Evolutionary conservation across 2,888 invertebrate species (phyloP), one percentile per base, ranked within the genome.

Genomic region (Melieria omissa): DNA sequence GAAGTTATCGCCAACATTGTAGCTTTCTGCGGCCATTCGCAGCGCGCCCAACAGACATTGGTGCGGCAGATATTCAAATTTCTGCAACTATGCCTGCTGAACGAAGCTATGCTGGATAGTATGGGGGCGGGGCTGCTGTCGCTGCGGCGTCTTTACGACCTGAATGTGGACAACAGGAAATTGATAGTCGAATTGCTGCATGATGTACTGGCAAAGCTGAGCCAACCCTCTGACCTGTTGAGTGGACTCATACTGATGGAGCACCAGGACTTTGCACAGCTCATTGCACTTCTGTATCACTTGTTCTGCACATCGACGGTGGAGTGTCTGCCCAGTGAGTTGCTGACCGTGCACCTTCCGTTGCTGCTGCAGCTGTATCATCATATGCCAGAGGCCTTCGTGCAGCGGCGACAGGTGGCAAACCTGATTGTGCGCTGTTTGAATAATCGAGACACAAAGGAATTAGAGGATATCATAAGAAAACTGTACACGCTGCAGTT

Each of bases 291-390:
- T n/a, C 73, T 82, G 65, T 82, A 82, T 60, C 81, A 81, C 4
- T 78, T 83, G 1, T 87, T 87, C 70, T 85, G 85, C 65, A 80
- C 79, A n/a, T 84, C 86, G 5, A 80, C 80, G 0, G 78, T 85
- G 46, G 82, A 83, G 9, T 82, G 84, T 12, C 67, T 87, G 16
- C 85, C 85, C 8, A 86, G 85, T 70, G 78, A 73, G 1, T 63
- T 85, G 9, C 62, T 87, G 3, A 71, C 79, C 4, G 57, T 70
- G 0, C 84, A 81, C 69, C 29, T 86, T 9, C 85, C 85, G 0
- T 4, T 86, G 0, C 74, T 87, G 0, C 65, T 87, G 5, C 82
- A 82, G 52, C 71, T 85, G 0, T 81, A 82, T 57, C 73, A 80
- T 52, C 74, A 80, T 5, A 46, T 86, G 52, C 80, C 83, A 1